Percentiles rank a stretch among this genome's conserved stretches.
phyloP scores from a whole-genome alignment of 2,888 invertebrate species.

The Petrophora chlorosata region DNA sequence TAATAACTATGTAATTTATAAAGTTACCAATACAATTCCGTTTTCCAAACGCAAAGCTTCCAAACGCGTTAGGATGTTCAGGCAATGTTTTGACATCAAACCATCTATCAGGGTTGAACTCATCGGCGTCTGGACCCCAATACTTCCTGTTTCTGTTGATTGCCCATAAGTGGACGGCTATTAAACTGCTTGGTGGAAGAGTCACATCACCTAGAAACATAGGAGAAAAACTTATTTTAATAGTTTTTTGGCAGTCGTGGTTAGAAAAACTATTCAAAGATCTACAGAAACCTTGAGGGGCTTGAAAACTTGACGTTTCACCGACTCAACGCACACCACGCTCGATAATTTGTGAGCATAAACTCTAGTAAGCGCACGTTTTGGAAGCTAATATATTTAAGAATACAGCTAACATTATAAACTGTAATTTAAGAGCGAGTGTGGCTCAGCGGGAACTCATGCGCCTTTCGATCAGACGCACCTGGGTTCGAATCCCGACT shows the following conservation, averaged over 20 bases:
- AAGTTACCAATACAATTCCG: constrained; percentile 36
- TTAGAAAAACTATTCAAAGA: no score
- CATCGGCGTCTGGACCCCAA: constrained; percentile 48
- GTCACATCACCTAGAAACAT: constrained; percentile 24
- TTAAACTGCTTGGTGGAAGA: constrained; percentile 25
- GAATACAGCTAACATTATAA: no score
- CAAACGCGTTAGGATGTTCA: constrained; percentile 28
- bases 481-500: no score
- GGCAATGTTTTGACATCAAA: constrained; percentile 37
- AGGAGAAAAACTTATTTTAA: neutral
- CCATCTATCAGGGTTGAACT: constrained; percentile 54
- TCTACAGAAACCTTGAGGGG: no score
- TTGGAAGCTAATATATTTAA: no score
- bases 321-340: no score
- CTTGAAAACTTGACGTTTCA: no score
- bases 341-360: no score
- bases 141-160: constrained; percentile 13
- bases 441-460: no score
- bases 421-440: no score
- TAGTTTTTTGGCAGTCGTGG: neutral
- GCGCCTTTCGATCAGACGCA: no score
- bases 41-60: constrained; percentile 35
- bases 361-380: no score
- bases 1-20: neutral
- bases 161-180: constrained; percentile 26